Evolutionary conservation across 2,797 vertebrate species (phyloP).

Genomic region (Enteromius anoplus): DNA sequence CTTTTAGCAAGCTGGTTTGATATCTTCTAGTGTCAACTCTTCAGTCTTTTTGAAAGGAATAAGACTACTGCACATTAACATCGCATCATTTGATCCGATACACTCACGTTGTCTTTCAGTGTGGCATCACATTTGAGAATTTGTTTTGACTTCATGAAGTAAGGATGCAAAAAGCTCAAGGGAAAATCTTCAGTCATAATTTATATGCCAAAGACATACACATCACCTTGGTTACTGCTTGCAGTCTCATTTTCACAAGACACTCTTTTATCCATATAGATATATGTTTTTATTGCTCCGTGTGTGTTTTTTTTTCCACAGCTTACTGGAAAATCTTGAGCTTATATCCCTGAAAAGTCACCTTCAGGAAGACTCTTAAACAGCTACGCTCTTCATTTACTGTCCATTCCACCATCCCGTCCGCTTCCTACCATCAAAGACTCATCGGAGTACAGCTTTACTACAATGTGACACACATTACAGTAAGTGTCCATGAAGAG

Average conservation of each 20-base stretch:
- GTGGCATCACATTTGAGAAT: slow-evolving; percentile 59
- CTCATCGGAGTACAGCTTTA: background rate
- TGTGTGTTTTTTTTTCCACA: background rate
- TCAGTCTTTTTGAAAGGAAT: background rate
- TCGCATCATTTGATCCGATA: background rate
- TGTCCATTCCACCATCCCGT: background rate
- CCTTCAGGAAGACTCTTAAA: slow-evolving; percentile 3
- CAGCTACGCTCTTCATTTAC: background rate
- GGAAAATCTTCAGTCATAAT: slow-evolving; percentile 32
- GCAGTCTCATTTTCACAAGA: slow-evolving; percentile 37
- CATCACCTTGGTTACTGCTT: slow-evolving; percentile 41
- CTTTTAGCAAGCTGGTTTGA: background rate
- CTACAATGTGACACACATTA: slow-evolving; percentile 37
- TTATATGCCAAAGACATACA: slow-evolving; percentile 39
- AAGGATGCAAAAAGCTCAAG: slow-evolving; percentile 26
- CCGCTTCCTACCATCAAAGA: background rate
- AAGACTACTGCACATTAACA: background rate
- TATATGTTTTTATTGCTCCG: slow-evolving; percentile 47
- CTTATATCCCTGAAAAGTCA: background rate
- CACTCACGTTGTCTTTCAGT: slow-evolving; percentile 4
- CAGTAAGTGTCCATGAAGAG: slow-evolving; percentile 32
- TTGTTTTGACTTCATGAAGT: slow-evolving; percentile 65
- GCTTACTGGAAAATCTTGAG: background rate
- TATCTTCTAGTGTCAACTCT: background rate
- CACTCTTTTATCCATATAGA: slow-evolving; percentile 24